A percentile compares a stretch with the other conserved stretches of the same genome.
Evolutionary conservation across 30 jellyfish, hydroid and myxozoan species (phyloP).

Genomic region (Pelagia noctiluca): DNA sequence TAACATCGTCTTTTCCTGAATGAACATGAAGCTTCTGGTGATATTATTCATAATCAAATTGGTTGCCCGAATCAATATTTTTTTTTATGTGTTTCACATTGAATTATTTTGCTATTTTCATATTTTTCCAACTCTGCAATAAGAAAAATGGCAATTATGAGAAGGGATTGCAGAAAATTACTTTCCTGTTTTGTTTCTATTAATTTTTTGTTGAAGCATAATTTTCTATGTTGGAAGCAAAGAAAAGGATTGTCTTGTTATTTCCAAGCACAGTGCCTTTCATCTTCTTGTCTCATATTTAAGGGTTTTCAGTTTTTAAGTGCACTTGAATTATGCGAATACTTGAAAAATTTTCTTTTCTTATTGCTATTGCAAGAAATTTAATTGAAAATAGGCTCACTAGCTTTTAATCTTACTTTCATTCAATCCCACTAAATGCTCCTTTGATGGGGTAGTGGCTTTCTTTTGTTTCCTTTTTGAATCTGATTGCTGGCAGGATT

Average conservation of each 20-base stretch:
- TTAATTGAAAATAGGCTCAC: neutral
- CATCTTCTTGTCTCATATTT: too few relatives aligned
- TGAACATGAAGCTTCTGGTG: too few relatives aligned
- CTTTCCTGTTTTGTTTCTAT: neutral
- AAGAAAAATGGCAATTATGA: neutral
- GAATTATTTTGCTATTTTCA: neutral
- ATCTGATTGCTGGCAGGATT: neutral
- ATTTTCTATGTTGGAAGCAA: too few relatives aligned
- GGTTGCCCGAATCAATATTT: too few relatives aligned
- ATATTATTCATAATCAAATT: too few relatives aligned
- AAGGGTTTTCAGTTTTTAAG: neutral
- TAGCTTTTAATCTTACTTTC: neutral
- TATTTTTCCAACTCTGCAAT: neutral
- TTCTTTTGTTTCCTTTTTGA: neutral
- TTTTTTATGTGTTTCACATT: constrained; percentile 1
- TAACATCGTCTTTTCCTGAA: too few relatives aligned
- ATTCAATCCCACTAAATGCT: neutral
- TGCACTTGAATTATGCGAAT: neutral
- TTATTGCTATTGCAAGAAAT: too few relatives aligned
- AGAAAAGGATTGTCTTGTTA: too few relatives aligned
- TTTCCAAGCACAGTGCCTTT: too few relatives aligned
- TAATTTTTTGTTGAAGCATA: too few relatives aligned
- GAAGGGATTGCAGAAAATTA: neutral
- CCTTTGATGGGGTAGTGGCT: neutral
- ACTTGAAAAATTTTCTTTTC: neutral